Evolutionary conservation across 2,888 invertebrate species (phyloP), one percentile per base, ranked within the genome.

Genomic region (Pollenia angustigena): DNA sequence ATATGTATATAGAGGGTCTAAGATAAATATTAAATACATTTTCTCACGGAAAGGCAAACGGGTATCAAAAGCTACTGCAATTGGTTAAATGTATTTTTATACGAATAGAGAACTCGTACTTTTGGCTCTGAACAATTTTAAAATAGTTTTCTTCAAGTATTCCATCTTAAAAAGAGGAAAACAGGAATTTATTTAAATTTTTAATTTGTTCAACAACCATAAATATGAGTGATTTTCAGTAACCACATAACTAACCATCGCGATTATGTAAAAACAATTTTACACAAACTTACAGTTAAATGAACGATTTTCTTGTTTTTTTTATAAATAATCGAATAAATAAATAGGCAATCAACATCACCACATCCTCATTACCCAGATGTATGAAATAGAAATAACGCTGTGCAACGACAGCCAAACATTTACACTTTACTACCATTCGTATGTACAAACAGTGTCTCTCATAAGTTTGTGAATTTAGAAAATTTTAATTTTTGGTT

Each of bases 241-340:
- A 64, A 32, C 76, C 64, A 54, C 52, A 50, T 40, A 54, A 76
- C 12, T 52, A 40, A 50, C 50, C 16, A 50, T 42, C 16, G 32
- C 32, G n/a, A 72, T 58, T 23, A 48, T 58, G 48, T 52, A 52
- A 52, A 68, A 56, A 56, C 2, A 9, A 16, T 62, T 60, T 40
- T 48, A 18, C 16, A 64, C 44, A 60, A 40, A 50, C 44, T 62
- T 52, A 23, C 42, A 11, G 8, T 18, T 50, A n/a, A 1, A 18
- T 62, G 42, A 75, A 42, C 64, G 62, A 50, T 44, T 23, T 12
- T 23, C 2, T 2, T 23, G 1, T 23, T 23, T 10, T 58, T 56
- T 23, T 48, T 18, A 11, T 8, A 56, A 52, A n/a, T 50, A 46
- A 75, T 62, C 40, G 60, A 40, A 48, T 44, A 52, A 62, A 75